Conservation (phyloP, 2,113 vertebrate genomes). For the Psilopogon haemacephalus region DNA sequence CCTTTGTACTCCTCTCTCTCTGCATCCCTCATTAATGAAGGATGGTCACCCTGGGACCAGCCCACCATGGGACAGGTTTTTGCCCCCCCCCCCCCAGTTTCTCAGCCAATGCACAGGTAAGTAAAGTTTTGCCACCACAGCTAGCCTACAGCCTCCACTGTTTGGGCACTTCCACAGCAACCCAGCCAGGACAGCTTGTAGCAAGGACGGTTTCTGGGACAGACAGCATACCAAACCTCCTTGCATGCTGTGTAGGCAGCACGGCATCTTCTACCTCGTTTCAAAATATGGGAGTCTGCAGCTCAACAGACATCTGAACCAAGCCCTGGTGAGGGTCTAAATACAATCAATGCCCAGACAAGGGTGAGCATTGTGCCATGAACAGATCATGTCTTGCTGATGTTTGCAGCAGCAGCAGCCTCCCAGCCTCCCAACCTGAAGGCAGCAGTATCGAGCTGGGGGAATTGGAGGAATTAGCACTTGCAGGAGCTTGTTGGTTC, state of each 20-base stretch:
- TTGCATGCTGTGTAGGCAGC: neutral
- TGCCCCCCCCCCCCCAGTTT: neutral
- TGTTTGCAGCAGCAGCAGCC: rapidly evolving
- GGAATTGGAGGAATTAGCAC: neutral
- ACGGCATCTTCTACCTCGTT: neutral
- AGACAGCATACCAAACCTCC: neutral
- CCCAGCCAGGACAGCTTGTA: neutral
- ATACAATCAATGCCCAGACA: rapidly evolving
- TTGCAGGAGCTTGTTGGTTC: neutral
- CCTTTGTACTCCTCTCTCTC: neutral
- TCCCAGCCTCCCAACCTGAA: neutral
- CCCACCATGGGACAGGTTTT: neutral
- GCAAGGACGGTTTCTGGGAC: neutral
- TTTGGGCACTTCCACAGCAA: neutral
- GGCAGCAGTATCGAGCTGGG: neutral
- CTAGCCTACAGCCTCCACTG: neutral
- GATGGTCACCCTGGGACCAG: neutral
- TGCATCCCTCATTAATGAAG: neutral
- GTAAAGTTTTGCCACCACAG: neutral
- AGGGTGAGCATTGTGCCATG: rapidly evolving
- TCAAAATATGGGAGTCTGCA: neutral
- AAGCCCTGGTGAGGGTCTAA: rapidly evolving
- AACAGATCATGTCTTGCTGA: neutral
- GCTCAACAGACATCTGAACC: neutral
- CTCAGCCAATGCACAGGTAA: neutral